Evolutionary conservation across 2,888 invertebrate species (phyloP).

Genomic region (Diloba caeruleocephala): DNA sequence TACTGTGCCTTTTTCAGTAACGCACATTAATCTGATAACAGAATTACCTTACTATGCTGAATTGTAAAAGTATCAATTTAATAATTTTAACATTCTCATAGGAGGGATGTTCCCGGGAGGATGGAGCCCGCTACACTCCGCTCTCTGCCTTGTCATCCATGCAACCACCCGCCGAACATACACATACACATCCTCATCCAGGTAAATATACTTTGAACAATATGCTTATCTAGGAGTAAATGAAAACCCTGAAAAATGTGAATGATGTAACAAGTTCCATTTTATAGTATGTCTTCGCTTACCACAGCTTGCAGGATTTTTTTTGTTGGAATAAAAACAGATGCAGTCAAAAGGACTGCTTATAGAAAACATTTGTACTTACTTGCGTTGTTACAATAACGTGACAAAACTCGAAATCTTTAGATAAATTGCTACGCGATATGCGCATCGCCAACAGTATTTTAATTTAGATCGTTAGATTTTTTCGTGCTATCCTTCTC

Average conservation of each 20-base stretch:
- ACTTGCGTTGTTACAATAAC: neutral
- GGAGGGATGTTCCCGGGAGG: constrained; percentile 84
- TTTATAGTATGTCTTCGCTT: too few relatives aligned
- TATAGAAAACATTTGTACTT: too few relatives aligned
- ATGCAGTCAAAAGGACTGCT: too few relatives aligned
- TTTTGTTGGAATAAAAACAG: too few relatives aligned
- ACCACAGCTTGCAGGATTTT: too few relatives aligned
- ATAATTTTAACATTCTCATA: constrained; percentile 46
- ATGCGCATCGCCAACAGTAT: constrained; percentile 26
- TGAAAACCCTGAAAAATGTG: too few relatives aligned
- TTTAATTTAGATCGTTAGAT: constrained; percentile 32
- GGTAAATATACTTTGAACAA: constrained; percentile 72
- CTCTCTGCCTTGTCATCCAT: constrained; percentile 95
- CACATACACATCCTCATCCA: constrained; percentile 88
- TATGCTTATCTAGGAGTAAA: neutral
- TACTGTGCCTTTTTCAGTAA: too few relatives aligned
- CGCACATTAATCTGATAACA: neutral
- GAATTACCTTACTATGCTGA: neutral
- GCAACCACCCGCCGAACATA: constrained; percentile 92
- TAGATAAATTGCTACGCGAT: constrained; percentile 25
- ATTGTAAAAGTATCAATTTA: neutral
- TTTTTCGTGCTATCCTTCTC: constrained; percentile 10
- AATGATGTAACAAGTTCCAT: too few relatives aligned
- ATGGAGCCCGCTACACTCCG: constrained; percentile 92
- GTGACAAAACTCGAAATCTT: constrained; percentile 2